Evolutionary conservation across 2,113 vertebrate species (phyloP).

Genomic region (Ornithorhynchus anatinus): DNA sequence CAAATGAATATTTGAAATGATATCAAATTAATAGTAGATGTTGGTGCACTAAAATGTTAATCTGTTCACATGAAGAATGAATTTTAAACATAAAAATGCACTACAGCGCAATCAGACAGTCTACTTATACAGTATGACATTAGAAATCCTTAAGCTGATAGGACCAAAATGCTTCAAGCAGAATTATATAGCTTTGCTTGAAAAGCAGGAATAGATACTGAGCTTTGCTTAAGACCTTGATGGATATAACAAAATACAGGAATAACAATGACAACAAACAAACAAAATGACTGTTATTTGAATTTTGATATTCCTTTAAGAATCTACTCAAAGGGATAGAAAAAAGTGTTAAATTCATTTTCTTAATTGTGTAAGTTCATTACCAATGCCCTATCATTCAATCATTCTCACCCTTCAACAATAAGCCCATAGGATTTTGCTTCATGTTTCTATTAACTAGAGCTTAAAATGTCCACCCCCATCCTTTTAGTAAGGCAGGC

Average conservation of each 20-base stretch:
- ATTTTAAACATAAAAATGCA: conserved; percentile 35
- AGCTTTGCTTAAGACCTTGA: conserved; percentile 10
- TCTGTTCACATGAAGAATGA: conserved; percentile 16
- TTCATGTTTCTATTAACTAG: conserved; percentile 25
- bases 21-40: not conserved
- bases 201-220: not conserved
- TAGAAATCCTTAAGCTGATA: conserved; percentile 20
- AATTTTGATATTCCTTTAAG: conserved; percentile 7
- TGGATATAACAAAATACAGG: conserved; percentile 5
- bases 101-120: not conserved
- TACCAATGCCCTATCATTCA: conserved; percentile 29
- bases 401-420: conserved; percentile 43
- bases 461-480: not conserved
- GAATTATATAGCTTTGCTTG: conserved; percentile 7
- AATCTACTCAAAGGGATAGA: not conserved
- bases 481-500: not conserved
- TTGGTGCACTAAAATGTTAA: not conserved
- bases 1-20: not conserved
- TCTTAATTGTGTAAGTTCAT: conserved; percentile 31
- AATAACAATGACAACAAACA: not conserved
- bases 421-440: conserved; percentile 19
- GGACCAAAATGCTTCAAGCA: conserved; percentile 20
- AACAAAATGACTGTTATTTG: conserved; percentile 15
- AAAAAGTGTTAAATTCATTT: conserved; percentile 26
- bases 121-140: not conserved